Evolutionary conservation across 2,888 invertebrate genomes (phyloP), one percentile per base, ranked within the genome.

Genomic region (Halictus ligatus): DNA sequence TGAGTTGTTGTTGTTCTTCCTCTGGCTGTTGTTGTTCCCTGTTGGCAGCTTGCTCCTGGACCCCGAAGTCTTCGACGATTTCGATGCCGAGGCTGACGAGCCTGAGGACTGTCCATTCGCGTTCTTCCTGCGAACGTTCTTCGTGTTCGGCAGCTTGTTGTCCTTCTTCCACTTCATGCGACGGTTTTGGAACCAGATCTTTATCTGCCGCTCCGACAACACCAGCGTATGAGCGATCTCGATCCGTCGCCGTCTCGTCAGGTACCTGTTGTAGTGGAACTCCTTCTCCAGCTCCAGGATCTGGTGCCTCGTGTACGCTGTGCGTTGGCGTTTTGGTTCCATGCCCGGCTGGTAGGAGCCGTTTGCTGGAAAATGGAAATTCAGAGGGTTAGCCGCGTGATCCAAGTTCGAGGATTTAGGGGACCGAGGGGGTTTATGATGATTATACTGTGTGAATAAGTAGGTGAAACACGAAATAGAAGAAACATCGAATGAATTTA

Each of bases 291-390:
- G 96, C 96, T 99, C 99, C 95, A 99, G 96, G 95, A 99, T 99
- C 96, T 99, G 99, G 96, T 99, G 99, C 95, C 99, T 97, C 86
- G 99, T 99, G 96, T 99, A 99, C 88, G 99, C 99, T 91, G 99
- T 99, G 92, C 99, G 97, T 95, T 99, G 99, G 88, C 99, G 97
- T 95, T 99, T 99, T 78, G 99, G 98, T 95, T 99, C 99, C 98
- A 98, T 98, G 85, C 98, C 98, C 13, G 98, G 98, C 95, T 98
- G 98, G 95, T 97, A 98, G 76, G 97, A 97, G 88, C 98, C 98
- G 95, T 98, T 98, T 75, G 98, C 98, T 98, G 97, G 87, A 96
- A 96, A 80, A 81, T 43, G 85, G 48, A 85, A 35, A 64, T 12
- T 13, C 46, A 58, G 79, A n/a, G 21, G 18, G 86, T 81, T 82